Evolutionary conservation across 1,140 invertebrate species (phyloP).

Genomic region (Mya arenaria): DNA sequence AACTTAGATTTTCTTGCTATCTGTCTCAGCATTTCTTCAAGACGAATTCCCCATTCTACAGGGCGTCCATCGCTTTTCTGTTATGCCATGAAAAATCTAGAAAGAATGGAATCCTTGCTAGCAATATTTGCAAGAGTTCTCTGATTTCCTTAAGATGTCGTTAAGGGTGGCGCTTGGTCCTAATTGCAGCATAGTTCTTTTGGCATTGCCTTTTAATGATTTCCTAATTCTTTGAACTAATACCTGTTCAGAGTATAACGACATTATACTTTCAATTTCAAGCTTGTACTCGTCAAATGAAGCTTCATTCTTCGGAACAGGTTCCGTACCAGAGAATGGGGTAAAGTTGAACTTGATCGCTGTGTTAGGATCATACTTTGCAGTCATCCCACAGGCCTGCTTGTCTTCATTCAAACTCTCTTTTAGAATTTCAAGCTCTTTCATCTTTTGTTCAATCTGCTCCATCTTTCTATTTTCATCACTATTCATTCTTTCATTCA

Average conservation of each 20-base stretch:
- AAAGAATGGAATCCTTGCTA: not conserved
- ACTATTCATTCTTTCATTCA: too few relatives aligned
- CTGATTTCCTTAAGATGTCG: not conserved
- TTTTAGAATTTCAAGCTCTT: too few relatives aligned
- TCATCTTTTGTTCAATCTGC: too few relatives aligned
- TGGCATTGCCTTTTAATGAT: not conserved
- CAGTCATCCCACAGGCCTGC: too few relatives aligned
- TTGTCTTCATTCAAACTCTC: too few relatives aligned
- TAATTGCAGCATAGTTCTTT: not conserved
- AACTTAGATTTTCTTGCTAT: not conserved
- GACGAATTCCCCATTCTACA: constrained; percentile 6
- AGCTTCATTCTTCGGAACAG: constrained; percentile 4
- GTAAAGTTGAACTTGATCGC: too few relatives aligned
- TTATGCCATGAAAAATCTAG: not conserved
- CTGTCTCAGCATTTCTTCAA: not conserved
- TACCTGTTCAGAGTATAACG: too few relatives aligned
- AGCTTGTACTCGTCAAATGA: constrained; percentile 1
- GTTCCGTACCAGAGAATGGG: constrained; percentile 8
- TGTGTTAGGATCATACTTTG: too few relatives aligned
- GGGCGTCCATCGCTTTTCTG: not conserved
- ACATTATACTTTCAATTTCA: constrained; percentile 5
- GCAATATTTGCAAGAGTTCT: constrained; percentile 9
- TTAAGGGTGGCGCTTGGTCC: not conserved
- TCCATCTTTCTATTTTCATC: too few relatives aligned
- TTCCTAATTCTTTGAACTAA: constrained; percentile 3